phyloP scores from a whole-genome alignment of 2,797 vertebrate species.

The Astyanax mexicanus region DNA sequence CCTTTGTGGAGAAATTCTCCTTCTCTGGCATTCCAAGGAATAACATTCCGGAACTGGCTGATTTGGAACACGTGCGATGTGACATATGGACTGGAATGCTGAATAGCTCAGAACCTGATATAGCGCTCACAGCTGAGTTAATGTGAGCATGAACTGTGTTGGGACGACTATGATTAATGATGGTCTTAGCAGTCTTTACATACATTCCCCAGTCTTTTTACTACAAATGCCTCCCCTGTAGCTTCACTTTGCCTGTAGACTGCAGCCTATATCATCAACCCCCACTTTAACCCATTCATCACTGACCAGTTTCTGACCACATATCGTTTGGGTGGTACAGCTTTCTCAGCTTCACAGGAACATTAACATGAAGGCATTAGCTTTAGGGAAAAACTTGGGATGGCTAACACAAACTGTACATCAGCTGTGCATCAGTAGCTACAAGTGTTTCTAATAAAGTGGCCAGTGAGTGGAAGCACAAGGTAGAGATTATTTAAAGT shows the following conservation, averaged over 20 bases:
- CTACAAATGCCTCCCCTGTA: not conserved
- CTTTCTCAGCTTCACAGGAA: no score
- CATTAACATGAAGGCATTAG: no score
- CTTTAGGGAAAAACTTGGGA: no score
- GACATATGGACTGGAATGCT: not conserved
- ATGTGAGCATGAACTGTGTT: not conserved
- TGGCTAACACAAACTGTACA: no score
- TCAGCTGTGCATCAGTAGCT: not conserved
- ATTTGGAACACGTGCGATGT: conserved; percentile 10
- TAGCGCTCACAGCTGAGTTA: not conserved
- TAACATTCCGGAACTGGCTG: conserved; percentile 12
- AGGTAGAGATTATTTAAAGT: not conserved
- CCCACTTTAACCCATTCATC: no score
- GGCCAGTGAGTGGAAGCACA: not conserved
- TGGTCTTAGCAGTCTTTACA: not conserved
- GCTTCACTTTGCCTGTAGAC: not conserved
- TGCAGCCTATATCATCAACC: no score
- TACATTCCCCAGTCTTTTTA: not conserved
- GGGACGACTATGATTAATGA: not conserved
- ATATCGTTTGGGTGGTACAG: no score
- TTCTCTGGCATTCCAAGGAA: conserved; percentile 1
- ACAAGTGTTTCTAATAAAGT: not conserved
- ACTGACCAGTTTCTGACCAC: no score
- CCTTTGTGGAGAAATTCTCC: not conserved
- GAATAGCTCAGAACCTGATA: not conserved